Percentiles rank a stretch among this genome's conserved stretches.
Conservation (phyloP, 2,113 vertebrate genomes). For the Platysteira castanea region DNA sequence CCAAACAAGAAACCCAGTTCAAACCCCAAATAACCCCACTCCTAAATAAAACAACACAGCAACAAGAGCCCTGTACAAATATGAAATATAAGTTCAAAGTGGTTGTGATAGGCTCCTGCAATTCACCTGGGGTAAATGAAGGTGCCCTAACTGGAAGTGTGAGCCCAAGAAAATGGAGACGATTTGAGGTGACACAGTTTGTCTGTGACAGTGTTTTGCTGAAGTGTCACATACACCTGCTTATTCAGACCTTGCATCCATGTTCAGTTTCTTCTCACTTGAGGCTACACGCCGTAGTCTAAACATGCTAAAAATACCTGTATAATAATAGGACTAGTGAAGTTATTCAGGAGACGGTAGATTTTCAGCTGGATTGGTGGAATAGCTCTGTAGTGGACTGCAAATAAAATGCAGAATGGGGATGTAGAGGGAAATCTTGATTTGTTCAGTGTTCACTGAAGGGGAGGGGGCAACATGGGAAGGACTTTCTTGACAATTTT, state of each 20-base stretch:
- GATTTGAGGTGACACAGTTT: not conserved
- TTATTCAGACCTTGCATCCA: not conserved
- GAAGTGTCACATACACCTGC: not conserved
- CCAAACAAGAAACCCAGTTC: fast-evolving
- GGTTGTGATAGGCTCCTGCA: not conserved
- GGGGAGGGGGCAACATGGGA: not conserved
- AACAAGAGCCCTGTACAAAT: not conserved
- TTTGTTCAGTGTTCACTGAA: not conserved
- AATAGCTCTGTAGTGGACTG: not conserved
- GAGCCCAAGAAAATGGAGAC: not conserved
- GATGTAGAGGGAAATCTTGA: not conserved
- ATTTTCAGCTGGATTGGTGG: not conserved
- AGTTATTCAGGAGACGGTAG: not conserved
- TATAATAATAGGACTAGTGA: not conserved
- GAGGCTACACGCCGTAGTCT: not conserved
- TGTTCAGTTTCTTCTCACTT: not conserved
- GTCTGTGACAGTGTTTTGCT: not conserved
- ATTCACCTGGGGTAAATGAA: not conserved
- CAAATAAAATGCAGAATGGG: not conserved
- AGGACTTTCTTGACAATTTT: not conserved
- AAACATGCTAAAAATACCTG: not conserved
- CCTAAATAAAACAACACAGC: not conserved
- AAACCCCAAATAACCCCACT: not conserved
- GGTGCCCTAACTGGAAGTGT: not conserved
- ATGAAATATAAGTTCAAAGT: not conserved